Evolutionary conservation across 92 coral and sea anemone species (phyloP).

Genomic region (Zoanthus solanderi): DNA sequence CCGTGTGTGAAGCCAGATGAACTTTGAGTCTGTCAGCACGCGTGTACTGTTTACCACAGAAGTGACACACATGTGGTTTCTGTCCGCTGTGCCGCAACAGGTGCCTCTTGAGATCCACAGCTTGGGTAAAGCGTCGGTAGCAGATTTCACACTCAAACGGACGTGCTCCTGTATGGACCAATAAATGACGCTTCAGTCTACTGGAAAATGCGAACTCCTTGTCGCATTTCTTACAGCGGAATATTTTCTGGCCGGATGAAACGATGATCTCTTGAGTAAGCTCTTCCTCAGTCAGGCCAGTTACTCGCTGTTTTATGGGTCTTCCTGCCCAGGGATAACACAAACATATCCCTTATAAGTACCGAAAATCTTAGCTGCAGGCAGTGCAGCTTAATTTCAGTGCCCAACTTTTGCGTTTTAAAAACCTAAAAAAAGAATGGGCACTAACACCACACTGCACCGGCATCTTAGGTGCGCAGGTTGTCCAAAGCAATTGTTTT

Average conservation of each 20-base stretch:
- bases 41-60: slow-evolving; percentile 97
- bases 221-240: slow-evolving; percentile 97
- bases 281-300: slow-evolving; percentile 95
- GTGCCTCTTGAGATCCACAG: slow-evolving; percentile 97
- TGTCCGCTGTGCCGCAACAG: slow-evolving; percentile 96
- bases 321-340: slow-evolving; percentile 66
- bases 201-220: slow-evolving; percentile 96
- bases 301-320: slow-evolving; percentile 86
- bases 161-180: slow-evolving; percentile 99
- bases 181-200: slow-evolving; percentile 95
- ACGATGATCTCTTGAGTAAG: slow-evolving; percentile 88
- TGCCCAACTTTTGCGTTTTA: slow-evolving; percentile 16
- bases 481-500: not conserved
- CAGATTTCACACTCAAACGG: slow-evolving; percentile 98
- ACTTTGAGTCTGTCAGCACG: slow-evolving; percentile 95
- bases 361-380: slow-evolving; percentile 20
- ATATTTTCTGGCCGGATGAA: slow-evolving; percentile 88
- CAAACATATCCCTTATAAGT: slow-evolving; percentile 47
- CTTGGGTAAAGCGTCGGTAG: slow-evolving; percentile 96
- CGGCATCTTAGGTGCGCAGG: slow-evolving; percentile 1
- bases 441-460: slow-evolving; percentile 57
- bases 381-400: slow-evolving; percentile 20
- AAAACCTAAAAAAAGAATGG: slow-evolving; percentile 53
- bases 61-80: slow-evolving; percentile 94
- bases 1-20: slow-evolving; percentile 81